Base-by-base conservation (phyloP, 2,113 vertebrate genomes). In the Struthio camelus region DNA sequence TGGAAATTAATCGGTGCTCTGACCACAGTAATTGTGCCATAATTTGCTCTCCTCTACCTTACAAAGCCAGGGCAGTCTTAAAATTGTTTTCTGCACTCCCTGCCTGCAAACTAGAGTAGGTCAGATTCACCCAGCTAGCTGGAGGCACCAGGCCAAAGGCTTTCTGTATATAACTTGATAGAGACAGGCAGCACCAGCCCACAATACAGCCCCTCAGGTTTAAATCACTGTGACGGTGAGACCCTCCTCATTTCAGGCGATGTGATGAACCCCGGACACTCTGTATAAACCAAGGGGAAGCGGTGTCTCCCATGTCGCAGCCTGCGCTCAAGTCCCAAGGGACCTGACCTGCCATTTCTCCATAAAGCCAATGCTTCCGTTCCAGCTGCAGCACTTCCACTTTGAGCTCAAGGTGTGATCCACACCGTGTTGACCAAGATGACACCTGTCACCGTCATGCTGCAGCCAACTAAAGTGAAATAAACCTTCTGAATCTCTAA, bases 401-500 rank as follows among this genome's bases (percentile, higher is more conserved):
- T 38, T 36, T 7, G n/a, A 87, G 65, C 48, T 76, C 38, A 6
- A 25, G 42, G 32, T 22, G 76, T 9, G 6, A 20, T 2, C 44
- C 28, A 2, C 36, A 1, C 20, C 1, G 2, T 1, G 16, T 6
- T 13, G 42, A 32, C 54, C 11, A 11, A 14, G 7, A 44, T 9
- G 5, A 48, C 61, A 67, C 69, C 78, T 82, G 67, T 69, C 44
- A n/a, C 11, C n/a, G 27, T 61, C 7, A 0, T 0, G 2, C 0
- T 64, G 54, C 70, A 42, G 53, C 22, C 44, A 76, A 24, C 24
- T 50, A 4, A 51, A 78, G 15, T 6, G 5, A 66, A 96, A 36
- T 48, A 32, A 65, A 46, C 44, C 25, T 3, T 5, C 20, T 0
- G 0, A 78, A 44, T 1, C 2, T 0, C 67, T 80, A 25, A 32